A percentile compares a stretch with the other conserved stretches of the same genome.
These are phyloP conservation scores for Phallusia fumigata DNA, from an alignment of 23 tunicate genomes.

Conservation along the genomic window DNA sequence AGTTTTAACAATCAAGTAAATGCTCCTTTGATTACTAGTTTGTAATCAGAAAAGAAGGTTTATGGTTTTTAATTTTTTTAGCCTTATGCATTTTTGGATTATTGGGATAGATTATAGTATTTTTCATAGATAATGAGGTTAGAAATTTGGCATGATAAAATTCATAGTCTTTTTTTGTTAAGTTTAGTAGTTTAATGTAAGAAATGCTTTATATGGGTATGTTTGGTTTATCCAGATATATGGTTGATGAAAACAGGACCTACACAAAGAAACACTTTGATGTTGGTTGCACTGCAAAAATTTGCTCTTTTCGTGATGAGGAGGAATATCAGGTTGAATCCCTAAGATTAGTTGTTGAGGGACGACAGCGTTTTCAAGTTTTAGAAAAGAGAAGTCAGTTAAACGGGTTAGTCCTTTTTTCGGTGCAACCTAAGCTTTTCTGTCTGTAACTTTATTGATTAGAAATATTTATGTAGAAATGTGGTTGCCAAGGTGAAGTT, in stretches of 20 bases:
- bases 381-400: constrained; percentile 52
- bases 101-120: too few species aligned
- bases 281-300: constrained; percentile 88
- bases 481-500: constrained; percentile 37
- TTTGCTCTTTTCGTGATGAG: constrained; percentile 61
- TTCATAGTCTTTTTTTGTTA: too few species aligned
- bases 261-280: constrained; percentile 1
- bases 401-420: constrained; percentile 46
- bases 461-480: constrained; percentile 34
- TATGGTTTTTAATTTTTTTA: too few species aligned
- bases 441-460: too few species aligned
- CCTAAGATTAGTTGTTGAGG: constrained; percentile 56
- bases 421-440: too few species aligned
- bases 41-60: too few species aligned
- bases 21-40: too few species aligned
- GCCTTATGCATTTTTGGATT: too few species aligned
- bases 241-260: neutral
- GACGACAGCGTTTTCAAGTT: constrained; percentile 73
- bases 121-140: too few species aligned
- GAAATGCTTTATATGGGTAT: neutral
- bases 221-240: neutral
- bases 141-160: too few species aligned
- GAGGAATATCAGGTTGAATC: constrained; percentile 34
- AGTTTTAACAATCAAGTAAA: constrained; percentile 31
- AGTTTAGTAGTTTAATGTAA: too few species aligned